These are phyloP conservation scores for Pipistrellus pipistrellus DNA, from an alignment of 2,797 vertebrate genomes.

Conservation along the genomic window DNA sequence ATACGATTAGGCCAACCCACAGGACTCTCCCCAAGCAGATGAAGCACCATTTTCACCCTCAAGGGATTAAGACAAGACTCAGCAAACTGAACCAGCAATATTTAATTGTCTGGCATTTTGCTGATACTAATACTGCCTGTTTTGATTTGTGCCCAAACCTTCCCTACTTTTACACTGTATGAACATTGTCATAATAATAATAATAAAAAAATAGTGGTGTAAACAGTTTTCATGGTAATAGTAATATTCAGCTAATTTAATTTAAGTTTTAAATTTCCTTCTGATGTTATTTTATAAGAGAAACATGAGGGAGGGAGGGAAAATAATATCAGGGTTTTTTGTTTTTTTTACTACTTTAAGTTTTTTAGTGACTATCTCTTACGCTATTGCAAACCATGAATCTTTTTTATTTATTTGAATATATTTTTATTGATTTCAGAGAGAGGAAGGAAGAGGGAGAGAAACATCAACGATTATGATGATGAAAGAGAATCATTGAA, in stretches of 20 bases:
- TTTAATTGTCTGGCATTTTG: neutral
- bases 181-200: constrained; percentile 17
- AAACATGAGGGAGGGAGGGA: constrained; percentile 41
- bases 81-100: neutral
- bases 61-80: neutral
- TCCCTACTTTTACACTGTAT: neutral
- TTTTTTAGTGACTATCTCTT: constrained; percentile 50
- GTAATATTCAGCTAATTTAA: constrained; percentile 63
- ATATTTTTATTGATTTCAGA: too few relatives aligned
- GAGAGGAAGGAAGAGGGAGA: too few relatives aligned
- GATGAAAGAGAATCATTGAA: too few relatives aligned
- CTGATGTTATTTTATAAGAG: constrained; percentile 64
- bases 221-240: neutral
- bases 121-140: neutral
- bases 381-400: neutral
- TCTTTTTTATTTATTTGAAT: neutral
- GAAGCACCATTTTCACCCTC: neutral
- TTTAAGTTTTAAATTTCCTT: constrained; percentile 76
- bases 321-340: constrained; percentile 37
- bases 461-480: too few relatives aligned
- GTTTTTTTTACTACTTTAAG: constrained; percentile 61
- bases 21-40: neutral
- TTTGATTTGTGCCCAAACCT: neutral
- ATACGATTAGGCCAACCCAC: neutral
- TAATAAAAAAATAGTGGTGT: constrained; percentile 39